Evolutionary conservation across 2,888 invertebrate species (phyloP), one percentile per base, ranked within the genome.

Genomic region (Nomada fabriciana): DNA sequence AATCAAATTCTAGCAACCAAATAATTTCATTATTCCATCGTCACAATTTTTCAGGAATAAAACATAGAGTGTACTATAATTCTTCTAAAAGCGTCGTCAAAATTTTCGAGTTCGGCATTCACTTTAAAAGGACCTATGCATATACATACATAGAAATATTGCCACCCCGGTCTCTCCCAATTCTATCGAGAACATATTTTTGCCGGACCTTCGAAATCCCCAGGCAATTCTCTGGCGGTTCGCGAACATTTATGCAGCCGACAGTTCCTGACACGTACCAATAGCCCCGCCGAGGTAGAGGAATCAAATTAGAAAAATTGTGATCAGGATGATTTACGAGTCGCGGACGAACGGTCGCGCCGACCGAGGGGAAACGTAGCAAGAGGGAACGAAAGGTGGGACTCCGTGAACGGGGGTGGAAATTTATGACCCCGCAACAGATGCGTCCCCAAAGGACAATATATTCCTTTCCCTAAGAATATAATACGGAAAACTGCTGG

Each of bases 361-460:
- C 9, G 15, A 13, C 57, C 63, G 60, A 52, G 43, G 65, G 72
- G 60, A 53, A 60, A 59, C 36, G 13, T 59, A 2, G 75, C 64
- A 25, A 47, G 59, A 65, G 73, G 78, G 84, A 67, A 74, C 29
- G 80, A 78, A 73, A 84, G 82, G 80, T 73, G 71, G 80, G 65
- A 76, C 59, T 47, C 23, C 59, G 77, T 57, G 52, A 69, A 71
- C 82, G 78, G 84, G 81, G 76, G 74, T 79, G 83, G 81, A 84
- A 87, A 88, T 89, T 87, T 89, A 89, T 89, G 80, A 83, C 75
- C 67, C 84, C 82, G 83, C 84, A 82, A 89, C 84, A 89, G 86
- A 89, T 89, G 87, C 89, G 87, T 89, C 85, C 86, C 84, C 80
- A 57, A 85, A 88, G 84, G 82, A 88, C 89, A 88, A 89, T 89